These are phyloP conservation scores for Drosophila anceps DNA, from an alignment of 2,888 invertebrate species.

Conservation along the genomic window DNA sequence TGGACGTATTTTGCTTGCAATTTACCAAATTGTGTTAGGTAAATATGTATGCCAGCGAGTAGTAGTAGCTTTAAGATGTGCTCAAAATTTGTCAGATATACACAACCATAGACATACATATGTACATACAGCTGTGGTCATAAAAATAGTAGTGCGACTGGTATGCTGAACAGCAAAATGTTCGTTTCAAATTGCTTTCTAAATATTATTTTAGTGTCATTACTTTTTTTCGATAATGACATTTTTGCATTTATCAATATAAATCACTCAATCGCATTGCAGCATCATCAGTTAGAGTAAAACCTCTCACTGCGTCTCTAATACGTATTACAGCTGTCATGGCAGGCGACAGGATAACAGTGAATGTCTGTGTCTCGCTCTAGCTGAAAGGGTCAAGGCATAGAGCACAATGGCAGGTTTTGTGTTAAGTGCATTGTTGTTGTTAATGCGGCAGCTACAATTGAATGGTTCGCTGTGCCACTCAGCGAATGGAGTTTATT, in stretches of 20 bases:
- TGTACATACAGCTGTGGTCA: no score
- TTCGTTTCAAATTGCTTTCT: no score
- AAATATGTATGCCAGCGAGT: no score
- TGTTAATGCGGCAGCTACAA: conserved; percentile 49
- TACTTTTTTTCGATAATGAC: no score
- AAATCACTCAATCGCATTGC: neutral
- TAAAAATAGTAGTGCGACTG: no score
- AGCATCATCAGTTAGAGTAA: neutral
- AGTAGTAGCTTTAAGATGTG: no score
- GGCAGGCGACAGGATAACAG: neutral
- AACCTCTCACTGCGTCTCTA: neutral
- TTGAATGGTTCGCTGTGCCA: conserved; percentile 31
- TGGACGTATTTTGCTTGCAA: neutral
- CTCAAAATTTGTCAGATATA: no score
- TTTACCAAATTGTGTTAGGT: neutral
- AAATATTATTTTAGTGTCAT: no score
- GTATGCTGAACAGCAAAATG: no score
- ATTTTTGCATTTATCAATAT: no score
- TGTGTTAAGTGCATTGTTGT: conserved; percentile 25
- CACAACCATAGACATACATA: no score
- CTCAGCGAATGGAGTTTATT: conserved; percentile 17
- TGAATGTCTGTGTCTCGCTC: neutral
- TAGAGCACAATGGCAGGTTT: neutral
- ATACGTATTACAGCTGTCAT: neutral
- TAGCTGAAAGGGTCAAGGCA: conserved; percentile 5